These are phyloP conservation scores for Periophthalmodon schlosseri DNA, from an alignment of 2,113 vertebrate genomes.

Conservation along the genomic window DNA sequence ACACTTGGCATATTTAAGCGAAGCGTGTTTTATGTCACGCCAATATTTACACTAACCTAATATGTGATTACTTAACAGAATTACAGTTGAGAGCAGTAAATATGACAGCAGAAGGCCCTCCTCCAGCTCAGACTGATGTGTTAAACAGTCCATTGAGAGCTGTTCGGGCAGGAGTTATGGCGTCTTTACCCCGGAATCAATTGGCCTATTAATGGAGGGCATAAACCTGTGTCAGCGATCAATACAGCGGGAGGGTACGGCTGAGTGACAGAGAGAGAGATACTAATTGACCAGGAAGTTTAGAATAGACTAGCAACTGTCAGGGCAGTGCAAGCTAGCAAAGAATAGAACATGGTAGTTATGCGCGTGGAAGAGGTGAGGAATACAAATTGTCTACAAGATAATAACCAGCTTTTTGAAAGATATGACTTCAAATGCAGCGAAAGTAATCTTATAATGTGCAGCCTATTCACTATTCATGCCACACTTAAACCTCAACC, in stretches of 20 bases:
- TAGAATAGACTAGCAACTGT: slow-evolving; percentile 4
- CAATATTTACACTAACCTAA: background rate
- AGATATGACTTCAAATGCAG: background rate
- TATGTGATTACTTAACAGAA: background rate
- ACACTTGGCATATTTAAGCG: background rate
- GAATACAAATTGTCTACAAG: background rate
- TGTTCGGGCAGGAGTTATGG: slow-evolving; percentile 65
- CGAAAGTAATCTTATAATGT: no score
- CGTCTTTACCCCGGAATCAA: slow-evolving; percentile 62
- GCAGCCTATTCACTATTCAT: background rate
- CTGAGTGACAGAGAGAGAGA: slow-evolving; percentile 51
- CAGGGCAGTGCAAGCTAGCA: background rate
- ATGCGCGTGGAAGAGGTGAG: background rate
- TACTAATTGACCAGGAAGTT: slow-evolving; percentile 53
- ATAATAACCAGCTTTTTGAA: background rate
- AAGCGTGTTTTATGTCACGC: background rate
- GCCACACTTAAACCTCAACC: background rate
- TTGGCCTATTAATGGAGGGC: slow-evolving; percentile 77
- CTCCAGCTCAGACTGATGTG: slow-evolving; percentile 55
- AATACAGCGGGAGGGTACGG: slow-evolving; percentile 64
- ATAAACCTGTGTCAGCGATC: slow-evolving; percentile 78
- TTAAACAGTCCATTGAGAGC: slow-evolving; percentile 44
- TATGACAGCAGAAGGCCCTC: slow-evolving; percentile 19
- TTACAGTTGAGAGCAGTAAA: background rate
- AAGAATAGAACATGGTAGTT: background rate